Evolutionary conservation across 2,888 invertebrate genomes (phyloP).

Genomic region (Seira sanloemensis): DNA sequence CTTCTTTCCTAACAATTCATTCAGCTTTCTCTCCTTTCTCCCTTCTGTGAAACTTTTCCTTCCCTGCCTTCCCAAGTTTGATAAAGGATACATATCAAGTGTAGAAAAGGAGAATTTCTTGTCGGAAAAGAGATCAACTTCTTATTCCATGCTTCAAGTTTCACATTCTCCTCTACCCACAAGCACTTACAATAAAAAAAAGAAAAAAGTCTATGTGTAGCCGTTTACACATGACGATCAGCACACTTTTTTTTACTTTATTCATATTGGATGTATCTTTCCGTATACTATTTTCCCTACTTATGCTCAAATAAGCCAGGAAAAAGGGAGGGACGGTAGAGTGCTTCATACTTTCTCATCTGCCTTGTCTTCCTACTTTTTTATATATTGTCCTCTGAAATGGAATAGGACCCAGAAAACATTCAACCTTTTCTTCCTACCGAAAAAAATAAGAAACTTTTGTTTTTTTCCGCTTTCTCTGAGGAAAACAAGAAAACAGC

Average conservation of each 20-base stretch:
- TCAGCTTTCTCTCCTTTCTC: not conserved
- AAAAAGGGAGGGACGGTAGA: no score
- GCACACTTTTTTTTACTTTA: conserved; percentile 25
- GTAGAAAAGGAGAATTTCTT: not conserved
- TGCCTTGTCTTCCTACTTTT: not conserved
- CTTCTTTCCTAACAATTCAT: not conserved
- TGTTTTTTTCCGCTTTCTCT: not conserved
- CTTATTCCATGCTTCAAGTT: conserved; percentile 10
- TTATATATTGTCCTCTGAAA: not conserved
- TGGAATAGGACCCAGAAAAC: no score
- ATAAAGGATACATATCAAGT: conserved; percentile 20
- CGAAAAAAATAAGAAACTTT: not conserved
- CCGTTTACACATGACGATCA: conserved; percentile 45
- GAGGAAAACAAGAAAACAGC: conserved; percentile 13
- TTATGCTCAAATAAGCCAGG: conserved; percentile 50
- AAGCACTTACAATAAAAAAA: conserved; percentile 56
- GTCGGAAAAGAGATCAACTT: not conserved
- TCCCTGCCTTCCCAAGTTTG: not conserved
- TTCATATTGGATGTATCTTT: conserved; percentile 2
- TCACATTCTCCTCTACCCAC: conserved; percentile 1
- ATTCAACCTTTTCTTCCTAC: not conserved
- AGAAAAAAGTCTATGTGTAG: conserved; percentile 34
- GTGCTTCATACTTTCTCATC: not conserved
- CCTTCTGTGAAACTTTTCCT: not conserved
- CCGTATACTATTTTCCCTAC: conserved; percentile 37